Evolutionary conservation across 1,140 invertebrate species (phyloP).

Genomic region (Pomacea maculata): DNA sequence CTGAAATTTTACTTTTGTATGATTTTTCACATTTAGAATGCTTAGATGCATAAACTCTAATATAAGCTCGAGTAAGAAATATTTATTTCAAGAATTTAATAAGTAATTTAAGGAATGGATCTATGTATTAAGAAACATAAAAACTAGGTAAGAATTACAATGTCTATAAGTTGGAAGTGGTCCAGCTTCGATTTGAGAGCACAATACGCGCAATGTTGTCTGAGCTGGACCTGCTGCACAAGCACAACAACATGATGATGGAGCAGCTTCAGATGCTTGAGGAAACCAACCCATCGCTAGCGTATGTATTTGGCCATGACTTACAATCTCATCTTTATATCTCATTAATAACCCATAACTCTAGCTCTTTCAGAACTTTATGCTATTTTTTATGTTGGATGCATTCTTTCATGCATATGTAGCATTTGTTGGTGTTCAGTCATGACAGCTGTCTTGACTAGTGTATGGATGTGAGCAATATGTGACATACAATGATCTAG

Average conservation of each 20-base stretch:
- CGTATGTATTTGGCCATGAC: constrained; percentile 28
- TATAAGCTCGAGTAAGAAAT: too few species aligned
- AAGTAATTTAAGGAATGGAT: too few species aligned
- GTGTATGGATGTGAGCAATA: too few species aligned
- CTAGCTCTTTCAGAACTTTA: not conserved
- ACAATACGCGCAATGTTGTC: constrained; percentile 54
- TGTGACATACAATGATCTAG: too few species aligned
- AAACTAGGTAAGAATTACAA: too few species aligned
- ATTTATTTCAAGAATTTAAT: too few species aligned
- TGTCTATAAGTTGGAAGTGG: constrained; percentile 48
- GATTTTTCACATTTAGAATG: too few species aligned
- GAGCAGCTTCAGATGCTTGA: constrained; percentile 59
- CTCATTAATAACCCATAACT: too few species aligned
- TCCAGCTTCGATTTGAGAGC: constrained; percentile 57
- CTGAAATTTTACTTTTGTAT: too few species aligned
- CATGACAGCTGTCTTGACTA: not conserved
- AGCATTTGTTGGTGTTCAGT: not conserved
- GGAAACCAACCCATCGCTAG: constrained; percentile 49
- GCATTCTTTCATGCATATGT: too few species aligned
- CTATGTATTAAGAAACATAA: too few species aligned
- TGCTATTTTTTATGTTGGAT: not conserved
- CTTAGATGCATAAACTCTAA: too few species aligned
- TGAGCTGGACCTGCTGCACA: constrained; percentile 55
- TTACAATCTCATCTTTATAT: not conserved
- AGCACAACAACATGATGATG: constrained; percentile 58